phyloP scores from a whole-genome alignment of 2,888 invertebrate species.

The Melanophora roralis region DNA sequence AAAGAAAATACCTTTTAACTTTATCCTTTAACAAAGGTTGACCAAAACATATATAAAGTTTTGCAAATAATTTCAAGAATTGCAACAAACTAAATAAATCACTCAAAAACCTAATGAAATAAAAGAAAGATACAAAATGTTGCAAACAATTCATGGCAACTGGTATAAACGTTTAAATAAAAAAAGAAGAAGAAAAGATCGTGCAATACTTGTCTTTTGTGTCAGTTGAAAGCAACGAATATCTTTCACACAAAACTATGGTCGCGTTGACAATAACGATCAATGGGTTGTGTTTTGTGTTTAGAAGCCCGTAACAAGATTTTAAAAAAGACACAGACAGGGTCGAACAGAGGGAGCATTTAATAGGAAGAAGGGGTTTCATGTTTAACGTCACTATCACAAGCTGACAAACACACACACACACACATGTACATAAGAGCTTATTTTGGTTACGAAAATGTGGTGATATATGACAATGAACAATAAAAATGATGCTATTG shows the following conservation, averaged over 20 bases:
- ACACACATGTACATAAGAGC: neutral
- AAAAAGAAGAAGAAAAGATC: constrained; percentile 62
- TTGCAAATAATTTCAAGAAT: constrained; percentile 72
- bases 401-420: constrained; percentile 34
- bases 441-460: constrained; percentile 30
- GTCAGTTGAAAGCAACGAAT: constrained; percentile 64
- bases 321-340: neutral
- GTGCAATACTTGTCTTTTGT: constrained; percentile 74
- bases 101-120: constrained; percentile 68
- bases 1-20: constrained; percentile 20
- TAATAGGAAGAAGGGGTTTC: constrained; percentile 19
- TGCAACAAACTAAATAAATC: constrained; percentile 73
- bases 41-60: constrained; percentile 31
- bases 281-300: constrained; percentile 49
- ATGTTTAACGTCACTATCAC: constrained; percentile 41
- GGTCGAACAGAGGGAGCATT: neutral
- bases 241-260: constrained; percentile 57
- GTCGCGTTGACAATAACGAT: constrained; percentile 60
- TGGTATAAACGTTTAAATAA: constrained; percentile 23
- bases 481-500: constrained; percentile 58
- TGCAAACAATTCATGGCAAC: constrained; percentile 43
- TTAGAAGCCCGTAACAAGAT: constrained; percentile 19
- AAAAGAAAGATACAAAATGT: constrained; percentile 20
- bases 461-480: constrained; percentile 60
- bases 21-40: constrained; percentile 14